Evolutionary conservation across 1,140 invertebrate species (phyloP).

Genomic region (Pseudoatta argentina): DNA sequence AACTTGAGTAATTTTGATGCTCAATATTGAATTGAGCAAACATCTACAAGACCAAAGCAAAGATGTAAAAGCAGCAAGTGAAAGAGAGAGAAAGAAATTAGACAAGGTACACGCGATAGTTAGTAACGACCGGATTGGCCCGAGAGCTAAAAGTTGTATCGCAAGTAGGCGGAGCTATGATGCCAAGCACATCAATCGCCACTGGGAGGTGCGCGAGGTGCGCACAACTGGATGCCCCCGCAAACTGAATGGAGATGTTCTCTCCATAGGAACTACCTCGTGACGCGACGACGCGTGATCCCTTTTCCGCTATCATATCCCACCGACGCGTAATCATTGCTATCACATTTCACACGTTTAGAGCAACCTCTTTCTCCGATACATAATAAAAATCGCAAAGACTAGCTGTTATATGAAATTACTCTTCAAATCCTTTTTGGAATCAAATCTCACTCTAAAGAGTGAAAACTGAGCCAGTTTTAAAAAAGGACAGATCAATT

Average conservation of each 20-base stretch:
- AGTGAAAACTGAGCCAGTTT: too few species aligned
- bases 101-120: constrained; percentile 24
- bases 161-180: constrained; percentile 78
- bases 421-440: neutral
- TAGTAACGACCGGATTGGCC: constrained; percentile 64
- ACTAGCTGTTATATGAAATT: neutral
- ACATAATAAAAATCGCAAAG: neutral
- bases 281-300: constrained; percentile 79
- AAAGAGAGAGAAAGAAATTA: neutral
- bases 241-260: constrained; percentile 78
- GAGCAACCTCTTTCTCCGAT: constrained; percentile 12
- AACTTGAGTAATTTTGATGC: constrained; percentile 52
- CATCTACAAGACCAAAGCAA: constrained; percentile 4
- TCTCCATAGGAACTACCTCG: constrained; percentile 70
- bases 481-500: too few species aligned
- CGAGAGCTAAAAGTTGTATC: constrained; percentile 73
- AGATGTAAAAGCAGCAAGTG: neutral
- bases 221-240: constrained; percentile 60
- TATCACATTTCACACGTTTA: neutral
- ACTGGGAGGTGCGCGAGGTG: constrained; percentile 77
- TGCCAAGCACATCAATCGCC: constrained; percentile 74
- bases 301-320: neutral
- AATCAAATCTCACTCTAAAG: too few species aligned
- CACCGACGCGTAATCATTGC: neutral
- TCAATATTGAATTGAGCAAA: constrained; percentile 1